A percentile compares a stretch with the other conserved stretches of the same genome.
Conservation (phyloP, 2,113 vertebrate species). For the Athene cunicularia region DNA sequence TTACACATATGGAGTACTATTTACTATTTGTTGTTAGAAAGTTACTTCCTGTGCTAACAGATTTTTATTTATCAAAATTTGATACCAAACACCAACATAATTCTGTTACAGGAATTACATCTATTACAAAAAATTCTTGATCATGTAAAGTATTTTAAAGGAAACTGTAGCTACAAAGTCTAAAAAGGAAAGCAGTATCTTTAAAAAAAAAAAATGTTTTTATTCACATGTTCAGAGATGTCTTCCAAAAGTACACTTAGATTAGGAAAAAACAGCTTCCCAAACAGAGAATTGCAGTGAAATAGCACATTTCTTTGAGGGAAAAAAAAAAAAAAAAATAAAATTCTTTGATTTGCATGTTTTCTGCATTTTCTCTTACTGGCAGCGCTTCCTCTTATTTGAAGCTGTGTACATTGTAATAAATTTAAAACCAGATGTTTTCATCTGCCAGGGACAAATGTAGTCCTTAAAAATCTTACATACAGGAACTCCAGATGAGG, state of each 20-base stretch:
- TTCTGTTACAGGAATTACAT: background rate
- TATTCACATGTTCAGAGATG: background rate
- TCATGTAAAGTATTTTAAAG: background rate
- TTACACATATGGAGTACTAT: background rate
- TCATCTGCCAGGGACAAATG: background rate
- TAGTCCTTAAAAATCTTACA: background rate
- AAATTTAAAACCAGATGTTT: constrained; percentile 52
- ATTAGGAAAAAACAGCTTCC: background rate
- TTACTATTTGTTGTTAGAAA: background rate
- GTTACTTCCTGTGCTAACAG: background rate
- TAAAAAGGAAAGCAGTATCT: background rate
- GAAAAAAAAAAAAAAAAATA: background rate
- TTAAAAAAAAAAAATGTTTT: background rate
- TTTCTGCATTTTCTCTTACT: background rate
- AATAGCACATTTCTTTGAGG: background rate
- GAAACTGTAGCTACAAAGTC: background rate
- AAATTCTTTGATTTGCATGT: background rate
- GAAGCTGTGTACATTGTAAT: background rate
- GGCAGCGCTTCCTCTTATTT: constrained; percentile 6
- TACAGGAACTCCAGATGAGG: background rate
- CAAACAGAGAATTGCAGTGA: background rate
- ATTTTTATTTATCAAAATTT: background rate
- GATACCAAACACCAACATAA: background rate
- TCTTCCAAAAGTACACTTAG: background rate
- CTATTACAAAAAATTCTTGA: background rate